A percentile compares a stretch with the other conserved stretches of the same genome.
Conservation (phyloP, 1,140 invertebrate genomes). For the Druon quercuslanigerum region DNA sequence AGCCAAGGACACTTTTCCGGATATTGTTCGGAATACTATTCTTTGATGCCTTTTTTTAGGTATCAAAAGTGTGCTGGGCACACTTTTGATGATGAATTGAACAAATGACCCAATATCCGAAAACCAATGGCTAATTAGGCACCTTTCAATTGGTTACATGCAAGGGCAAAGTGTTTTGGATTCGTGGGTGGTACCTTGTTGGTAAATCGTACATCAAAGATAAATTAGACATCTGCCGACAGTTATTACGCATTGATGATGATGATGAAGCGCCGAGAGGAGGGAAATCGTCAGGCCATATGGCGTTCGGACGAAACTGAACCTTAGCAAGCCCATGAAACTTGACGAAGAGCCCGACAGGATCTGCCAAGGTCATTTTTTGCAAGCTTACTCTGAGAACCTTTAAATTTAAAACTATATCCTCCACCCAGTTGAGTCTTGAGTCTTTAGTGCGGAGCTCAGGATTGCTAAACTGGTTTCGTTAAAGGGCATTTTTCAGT, state of each 20-base stretch:
- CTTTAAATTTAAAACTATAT: slow-evolving; percentile 30
- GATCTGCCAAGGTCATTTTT: slow-evolving; percentile 22
- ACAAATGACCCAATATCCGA: not conserved
- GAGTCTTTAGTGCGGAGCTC: not conserved
- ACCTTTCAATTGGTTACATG: not conserved
- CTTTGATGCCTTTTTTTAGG: too few species aligned
- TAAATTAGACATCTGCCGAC: slow-evolving; percentile 17
- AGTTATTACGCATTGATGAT: slow-evolving; percentile 27
- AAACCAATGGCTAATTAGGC: slow-evolving; percentile 2
- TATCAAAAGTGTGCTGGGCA: too few species aligned
- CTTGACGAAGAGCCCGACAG: slow-evolving; percentile 22
- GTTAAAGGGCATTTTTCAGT: slow-evolving; percentile 28
- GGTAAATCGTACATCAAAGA: slow-evolving; percentile 15
- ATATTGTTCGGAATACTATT: too few species aligned
- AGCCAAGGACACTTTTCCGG: too few species aligned
- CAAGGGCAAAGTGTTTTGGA: not conserved
- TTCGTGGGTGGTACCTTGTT: slow-evolving; percentile 17
- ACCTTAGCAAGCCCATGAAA: slow-evolving; percentile 18
- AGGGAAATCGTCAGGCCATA: slow-evolving; percentile 24
- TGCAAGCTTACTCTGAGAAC: slow-evolving; percentile 24
- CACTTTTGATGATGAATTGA: too few species aligned
- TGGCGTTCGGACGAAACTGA: slow-evolving; percentile 17
- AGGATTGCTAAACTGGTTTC: slow-evolving; percentile 28
- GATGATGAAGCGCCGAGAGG: slow-evolving; percentile 12
- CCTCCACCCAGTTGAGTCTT: slow-evolving; percentile 2